A percentile compares a stretch with the other conserved stretches of the same genome.
These are phyloP conservation scores for Tupiocoris notatus DNA, from an alignment of 2,888 invertebrate species.

Conservation along the genomic window DNA sequence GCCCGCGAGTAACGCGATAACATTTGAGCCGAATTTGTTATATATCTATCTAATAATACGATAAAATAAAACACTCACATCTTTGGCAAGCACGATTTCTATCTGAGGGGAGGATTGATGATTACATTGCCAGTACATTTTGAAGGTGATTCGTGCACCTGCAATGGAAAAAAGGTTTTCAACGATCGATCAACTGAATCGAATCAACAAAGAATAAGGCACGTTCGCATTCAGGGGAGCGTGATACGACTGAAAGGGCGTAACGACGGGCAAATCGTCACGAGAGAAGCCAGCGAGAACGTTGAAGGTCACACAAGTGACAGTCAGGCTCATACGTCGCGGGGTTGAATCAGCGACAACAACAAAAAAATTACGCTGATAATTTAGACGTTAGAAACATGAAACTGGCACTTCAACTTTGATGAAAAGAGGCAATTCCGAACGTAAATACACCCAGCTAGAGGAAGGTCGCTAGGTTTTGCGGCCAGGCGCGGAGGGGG, in stretches of 20 bases:
- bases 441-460: constrained; percentile 38
- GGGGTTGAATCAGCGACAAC: not conserved
- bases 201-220: not conserved
- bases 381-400: too few species aligned
- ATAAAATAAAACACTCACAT: constrained; percentile 62
- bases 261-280: not conserved
- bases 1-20: too few species aligned
- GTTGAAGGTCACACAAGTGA: too few species aligned
- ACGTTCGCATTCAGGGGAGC: too few species aligned
- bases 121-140: constrained; percentile 83
- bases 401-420: too few species aligned
- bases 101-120: constrained; percentile 70
- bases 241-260: not conserved
- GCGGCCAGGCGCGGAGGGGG: constrained; percentile 3
- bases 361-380: not conserved
- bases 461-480: constrained; percentile 30
- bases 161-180: not conserved
- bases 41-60: too few species aligned
- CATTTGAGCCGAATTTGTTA: too few species aligned
- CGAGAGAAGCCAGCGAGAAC: not conserved
- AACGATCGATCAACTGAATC: not conserved
- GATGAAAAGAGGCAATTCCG: too few species aligned
- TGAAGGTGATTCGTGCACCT: constrained; percentile 49
- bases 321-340: not conserved
- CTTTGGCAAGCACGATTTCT: constrained; percentile 73